Percentiles rank a stretch among this genome's conserved stretches.
phyloP scores from a whole-genome alignment of 1,140 invertebrate species.

The Diorhabda elongata region DNA sequence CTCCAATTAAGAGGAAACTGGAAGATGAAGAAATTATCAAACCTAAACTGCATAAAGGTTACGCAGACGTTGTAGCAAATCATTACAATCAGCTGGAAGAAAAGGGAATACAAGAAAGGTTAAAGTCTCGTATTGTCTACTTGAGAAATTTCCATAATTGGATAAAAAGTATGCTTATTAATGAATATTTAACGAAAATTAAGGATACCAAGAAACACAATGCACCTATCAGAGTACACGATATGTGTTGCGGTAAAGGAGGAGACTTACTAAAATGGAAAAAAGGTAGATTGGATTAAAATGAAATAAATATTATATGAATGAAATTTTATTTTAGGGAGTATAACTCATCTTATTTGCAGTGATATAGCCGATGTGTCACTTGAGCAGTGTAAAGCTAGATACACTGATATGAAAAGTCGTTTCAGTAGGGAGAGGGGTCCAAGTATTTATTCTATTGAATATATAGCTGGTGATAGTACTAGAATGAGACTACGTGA shows the following conservation, averaged over 20 bases:
- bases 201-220: constrained; percentile 58
- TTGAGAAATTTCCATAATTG: constrained; percentile 98
- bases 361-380: constrained; percentile 92
- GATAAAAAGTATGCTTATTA: constrained; percentile 94
- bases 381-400: constrained; percentile 76
- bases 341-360: constrained; percentile 84
- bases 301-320: neutral
- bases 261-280: constrained; percentile 98
- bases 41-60: constrained; percentile 9
- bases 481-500: constrained; percentile 76
- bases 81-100: constrained; percentile 86
- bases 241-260: constrained; percentile 91
- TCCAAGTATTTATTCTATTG: constrained; percentile 64
- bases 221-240: constrained; percentile 59
- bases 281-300: constrained; percentile 54
- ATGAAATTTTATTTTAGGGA: constrained; percentile 21
- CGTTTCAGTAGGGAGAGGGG: constrained; percentile 45
- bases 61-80: constrained; percentile 66
- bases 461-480: constrained; percentile 90
- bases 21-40: neutral
- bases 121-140: constrained; percentile 85
- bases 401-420: constrained; percentile 61
- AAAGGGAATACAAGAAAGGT: constrained; percentile 71
- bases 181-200: constrained; percentile 63
- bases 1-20: constrained; percentile 9